Percentiles rank a stretch among this genome's conserved stretches.
Evolutionary conservation across 2,888 invertebrate genomes (phyloP).

Genomic region (Nephrotoma flavescens): DNA sequence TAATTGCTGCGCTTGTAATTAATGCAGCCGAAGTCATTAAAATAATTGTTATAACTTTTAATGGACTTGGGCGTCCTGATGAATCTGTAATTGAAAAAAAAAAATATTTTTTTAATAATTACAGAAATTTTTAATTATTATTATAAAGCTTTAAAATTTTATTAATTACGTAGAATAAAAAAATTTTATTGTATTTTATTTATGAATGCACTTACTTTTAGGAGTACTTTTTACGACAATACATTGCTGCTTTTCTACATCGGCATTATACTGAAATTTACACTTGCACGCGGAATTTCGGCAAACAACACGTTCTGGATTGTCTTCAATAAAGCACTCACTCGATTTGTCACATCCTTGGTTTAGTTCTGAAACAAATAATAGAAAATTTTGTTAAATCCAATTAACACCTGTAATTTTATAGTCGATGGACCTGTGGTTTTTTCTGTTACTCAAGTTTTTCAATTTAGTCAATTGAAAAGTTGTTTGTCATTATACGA

Average conservation of each 20-base stretch:
- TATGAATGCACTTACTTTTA: background rate
- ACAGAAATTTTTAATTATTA: background rate
- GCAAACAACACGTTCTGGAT: constrained; percentile 26
- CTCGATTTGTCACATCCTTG: constrained; percentile 23
- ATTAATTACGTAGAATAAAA: background rate
- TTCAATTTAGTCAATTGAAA: too few relatives aligned
- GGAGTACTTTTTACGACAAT: background rate
- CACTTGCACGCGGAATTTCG: constrained; percentile 30
- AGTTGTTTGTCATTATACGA: too few relatives aligned
- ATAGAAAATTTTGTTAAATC: background rate
- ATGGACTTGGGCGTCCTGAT: constrained; percentile 33
- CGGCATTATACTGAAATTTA: constrained; percentile 18
- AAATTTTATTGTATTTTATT: background rate
- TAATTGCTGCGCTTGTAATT: constrained; percentile 30
- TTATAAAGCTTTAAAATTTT: background rate
- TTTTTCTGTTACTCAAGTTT: background rate
- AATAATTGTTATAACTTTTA: constrained; percentile 30
- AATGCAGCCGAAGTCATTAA: constrained; percentile 30
- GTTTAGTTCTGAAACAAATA: constrained; percentile 17
- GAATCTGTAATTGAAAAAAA: constrained; percentile 22
- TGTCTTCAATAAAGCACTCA: constrained; percentile 25
- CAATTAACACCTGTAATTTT: background rate
- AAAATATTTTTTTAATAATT: background rate
- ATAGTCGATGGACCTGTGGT: background rate
- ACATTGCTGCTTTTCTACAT: constrained; percentile 4